A percentile compares a stretch with the other conserved stretches of the same genome.
These are phyloP conservation scores for Drosophila bifasciata DNA, from an alignment of 1,140 invertebrate species.

Conservation along the genomic window DNA sequence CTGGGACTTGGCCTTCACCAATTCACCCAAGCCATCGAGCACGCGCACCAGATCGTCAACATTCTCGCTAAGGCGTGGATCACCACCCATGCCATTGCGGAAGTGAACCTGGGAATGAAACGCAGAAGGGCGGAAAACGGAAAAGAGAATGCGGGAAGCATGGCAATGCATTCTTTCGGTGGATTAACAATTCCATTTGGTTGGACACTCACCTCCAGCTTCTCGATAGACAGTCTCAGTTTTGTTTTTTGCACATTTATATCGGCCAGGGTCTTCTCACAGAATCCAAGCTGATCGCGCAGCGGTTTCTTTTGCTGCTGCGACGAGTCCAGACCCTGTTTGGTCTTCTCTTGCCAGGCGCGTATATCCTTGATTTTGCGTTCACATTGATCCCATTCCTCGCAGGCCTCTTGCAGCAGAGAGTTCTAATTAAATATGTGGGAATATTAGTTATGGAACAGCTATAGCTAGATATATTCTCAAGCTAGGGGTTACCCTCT, in stretches of 20 bases:
- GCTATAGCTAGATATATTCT: conserved; percentile 14
- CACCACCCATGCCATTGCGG: conserved; percentile 91
- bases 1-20: conserved; percentile 89
- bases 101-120: conserved; percentile 90
- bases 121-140: background rate
- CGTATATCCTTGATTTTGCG: conserved; percentile 95
- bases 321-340: conserved; percentile 90
- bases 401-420: conserved; percentile 94
- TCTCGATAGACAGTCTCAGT: conserved; percentile 95
- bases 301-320: conserved; percentile 93
- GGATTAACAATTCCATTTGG: conserved; percentile 20
- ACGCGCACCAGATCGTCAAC: conserved; percentile 89
- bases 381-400: conserved; percentile 98
- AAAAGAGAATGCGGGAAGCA: too few species aligned
- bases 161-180: too few species aligned
- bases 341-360: conserved; percentile 94
- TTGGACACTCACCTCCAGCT: conserved; percentile 89
- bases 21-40: conserved; percentile 86
- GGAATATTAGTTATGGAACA: background rate
- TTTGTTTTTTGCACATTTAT: conserved; percentile 95
- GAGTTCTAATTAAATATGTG: conserved; percentile 87
- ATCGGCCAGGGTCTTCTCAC: conserved; percentile 94
- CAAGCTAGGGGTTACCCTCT: conserved; percentile 87
- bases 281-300: conserved; percentile 91
- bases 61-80: conserved; percentile 89